A percentile compares a stretch with the other conserved stretches of the same genome.
phyloP scores from a whole-genome alignment of 92 coral and sea anemone species.

The Heteractis magnifica region DNA sequence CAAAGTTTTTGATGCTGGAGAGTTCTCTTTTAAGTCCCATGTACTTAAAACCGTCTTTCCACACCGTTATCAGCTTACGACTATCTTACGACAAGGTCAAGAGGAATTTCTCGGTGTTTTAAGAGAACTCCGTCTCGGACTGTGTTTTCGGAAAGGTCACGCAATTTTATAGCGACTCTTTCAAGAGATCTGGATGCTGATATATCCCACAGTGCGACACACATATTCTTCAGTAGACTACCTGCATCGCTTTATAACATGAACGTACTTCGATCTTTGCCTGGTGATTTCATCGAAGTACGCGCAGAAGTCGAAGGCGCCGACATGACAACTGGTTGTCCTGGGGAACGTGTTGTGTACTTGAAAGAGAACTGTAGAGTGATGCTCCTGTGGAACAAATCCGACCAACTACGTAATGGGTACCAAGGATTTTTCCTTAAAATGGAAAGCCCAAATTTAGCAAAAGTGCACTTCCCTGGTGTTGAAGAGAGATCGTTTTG shows the following conservation, averaged over 20 bases:
- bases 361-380: conserved; percentile 1
- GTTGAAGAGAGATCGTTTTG: conserved; percentile 6
- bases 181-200: conserved; percentile 38
- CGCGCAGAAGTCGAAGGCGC: conserved; percentile 40
- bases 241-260: conserved; percentile 51
- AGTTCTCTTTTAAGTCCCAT: conserved; percentile 29
- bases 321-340: conserved; percentile 47
- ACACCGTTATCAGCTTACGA: conserved; percentile 43
- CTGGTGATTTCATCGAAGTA: conserved; percentile 31
- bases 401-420: neutral
- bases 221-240: conserved; percentile 50
- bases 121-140: conserved; percentile 47
- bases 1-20: conserved; percentile 20
- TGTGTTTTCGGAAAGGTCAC: conserved; percentile 30
- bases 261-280: conserved; percentile 21
- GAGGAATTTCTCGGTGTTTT: conserved; percentile 31
- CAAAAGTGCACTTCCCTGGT: conserved; percentile 1
- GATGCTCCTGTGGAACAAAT: conserved; percentile 12
- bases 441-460: conserved; percentile 1
- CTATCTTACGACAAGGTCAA: conserved; percentile 36
- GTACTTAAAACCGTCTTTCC: conserved; percentile 33
- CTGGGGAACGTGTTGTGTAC: conserved; percentile 14
- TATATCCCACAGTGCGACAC: conserved; percentile 21
- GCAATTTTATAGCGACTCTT: conserved; percentile 9
- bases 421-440: neutral